Conservation (phyloP, 2,113 vertebrate species). For the Nesoenas mayeri region DNA sequence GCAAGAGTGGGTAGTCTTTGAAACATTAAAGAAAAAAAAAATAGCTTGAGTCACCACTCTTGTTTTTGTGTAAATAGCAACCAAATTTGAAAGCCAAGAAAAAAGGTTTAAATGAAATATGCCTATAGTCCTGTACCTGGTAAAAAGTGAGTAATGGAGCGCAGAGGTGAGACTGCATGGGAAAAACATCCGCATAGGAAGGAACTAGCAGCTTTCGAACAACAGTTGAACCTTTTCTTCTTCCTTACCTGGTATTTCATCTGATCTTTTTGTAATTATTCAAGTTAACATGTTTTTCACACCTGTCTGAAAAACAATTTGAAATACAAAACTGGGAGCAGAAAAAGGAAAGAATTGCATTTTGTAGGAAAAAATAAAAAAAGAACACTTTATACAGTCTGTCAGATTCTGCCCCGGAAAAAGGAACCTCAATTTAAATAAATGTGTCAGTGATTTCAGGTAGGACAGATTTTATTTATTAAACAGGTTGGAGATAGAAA, state of each 20-base stretch:
- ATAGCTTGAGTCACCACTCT: neutral
- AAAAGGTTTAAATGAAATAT: neutral
- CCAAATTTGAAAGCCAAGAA: neutral
- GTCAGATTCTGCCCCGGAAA: neutral
- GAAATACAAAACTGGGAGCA: neutral
- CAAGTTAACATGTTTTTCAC: neutral
- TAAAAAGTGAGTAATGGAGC: neutral
- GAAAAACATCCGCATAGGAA: neutral
- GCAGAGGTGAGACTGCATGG: neutral
- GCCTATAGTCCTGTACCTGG: neutral
- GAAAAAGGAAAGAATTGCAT: neutral
- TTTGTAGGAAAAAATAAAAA: neutral
- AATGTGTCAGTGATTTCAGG: neutral
- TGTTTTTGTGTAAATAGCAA: neutral
- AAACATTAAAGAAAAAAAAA: neutral
- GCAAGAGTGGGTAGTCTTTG: neutral
- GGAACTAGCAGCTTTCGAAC: neutral
- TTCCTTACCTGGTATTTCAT: neutral
- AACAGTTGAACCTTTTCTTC: neutral
- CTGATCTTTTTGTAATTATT: neutral
- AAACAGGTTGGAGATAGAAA: neutral
- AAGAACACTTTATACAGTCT: neutral
- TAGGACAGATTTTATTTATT: conserved; percentile 18
- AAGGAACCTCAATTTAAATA: neutral
- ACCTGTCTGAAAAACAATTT: neutral